Conservation (phyloP, 2,888 invertebrate genomes). For the Parasteatoda lunata region DNA sequence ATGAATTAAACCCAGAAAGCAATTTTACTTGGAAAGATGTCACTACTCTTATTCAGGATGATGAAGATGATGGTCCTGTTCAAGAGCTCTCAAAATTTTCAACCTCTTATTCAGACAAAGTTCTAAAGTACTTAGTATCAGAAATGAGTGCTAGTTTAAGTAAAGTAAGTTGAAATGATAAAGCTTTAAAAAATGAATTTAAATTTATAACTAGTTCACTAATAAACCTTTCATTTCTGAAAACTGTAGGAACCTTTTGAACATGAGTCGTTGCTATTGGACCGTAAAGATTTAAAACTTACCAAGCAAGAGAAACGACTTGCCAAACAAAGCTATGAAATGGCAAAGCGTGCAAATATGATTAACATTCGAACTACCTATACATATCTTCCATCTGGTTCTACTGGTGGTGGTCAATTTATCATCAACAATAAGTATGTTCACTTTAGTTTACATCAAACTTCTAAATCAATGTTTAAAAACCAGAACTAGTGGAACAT, state of each 20-base stretch:
- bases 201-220: too few relatives aligned
- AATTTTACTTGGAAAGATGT: slow-evolving; percentile 76
- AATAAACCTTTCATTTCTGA: not conserved
- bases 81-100: slow-evolving; percentile 81
- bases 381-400: slow-evolving; percentile 60
- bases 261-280: slow-evolving; percentile 94
- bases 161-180: slow-evolving; percentile 74
- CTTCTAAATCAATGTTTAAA: not conserved
- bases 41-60: slow-evolving; percentile 85
- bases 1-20: slow-evolving; percentile 97
- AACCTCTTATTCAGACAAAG: slow-evolving; percentile 83
- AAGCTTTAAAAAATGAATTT: too few relatives aligned
- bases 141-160: slow-evolving; percentile 76
- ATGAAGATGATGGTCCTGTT: slow-evolving; percentile 83
- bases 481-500: not conserved
- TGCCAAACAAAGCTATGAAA: slow-evolving; percentile 93
- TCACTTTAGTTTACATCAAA: not conserved
- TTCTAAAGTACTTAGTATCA: slow-evolving; percentile 82
- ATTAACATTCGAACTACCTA: slow-evolving; percentile 65
- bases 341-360: slow-evolving; percentile 81
- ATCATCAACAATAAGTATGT: slow-evolving; percentile 65
- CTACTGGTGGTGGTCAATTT: slow-evolving; percentile 54
- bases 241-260: slow-evolving; percentile 84
- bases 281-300: slow-evolving; percentile 94
- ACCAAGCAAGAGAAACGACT: slow-evolving; percentile 94